Percentiles rank a stretch among this genome's conserved stretches.
Evolutionary conservation across 2,888 invertebrate genomes (phyloP).

Genomic region (Buathra laborator): DNA sequence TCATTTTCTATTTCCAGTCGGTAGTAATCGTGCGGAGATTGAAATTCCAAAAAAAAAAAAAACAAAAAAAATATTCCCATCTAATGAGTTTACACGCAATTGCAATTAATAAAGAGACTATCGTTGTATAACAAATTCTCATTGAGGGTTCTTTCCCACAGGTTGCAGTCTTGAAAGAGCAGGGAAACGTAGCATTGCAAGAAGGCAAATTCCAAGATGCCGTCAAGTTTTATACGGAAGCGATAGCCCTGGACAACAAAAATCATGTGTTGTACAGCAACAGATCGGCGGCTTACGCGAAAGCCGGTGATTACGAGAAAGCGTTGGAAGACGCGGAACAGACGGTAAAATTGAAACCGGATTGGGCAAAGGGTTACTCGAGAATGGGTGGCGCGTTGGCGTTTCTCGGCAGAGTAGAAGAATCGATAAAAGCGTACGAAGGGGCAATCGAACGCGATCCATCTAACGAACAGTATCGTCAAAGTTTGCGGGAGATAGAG

Average conservation of each 20-base stretch:
- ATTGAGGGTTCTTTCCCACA: slow-evolving; percentile 84
- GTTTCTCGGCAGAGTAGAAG: slow-evolving; percentile 90
- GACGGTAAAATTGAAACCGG: slow-evolving; percentile 92
- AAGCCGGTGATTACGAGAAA: slow-evolving; percentile 90
- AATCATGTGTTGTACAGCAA: slow-evolving; percentile 97
- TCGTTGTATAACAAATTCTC: not conserved
- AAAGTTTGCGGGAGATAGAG: slow-evolving; percentile 89
- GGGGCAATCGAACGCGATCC: slow-evolving; percentile 91
- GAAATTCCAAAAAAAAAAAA: no score
- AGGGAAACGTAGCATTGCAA: slow-evolving; percentile 94
- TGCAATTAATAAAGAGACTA: not conserved
- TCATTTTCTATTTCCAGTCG: no score
- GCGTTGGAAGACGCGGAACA: slow-evolving; percentile 95
- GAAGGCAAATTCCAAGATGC: slow-evolving; percentile 93
- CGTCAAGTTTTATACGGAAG: slow-evolving; percentile 92
- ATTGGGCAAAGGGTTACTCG: slow-evolving; percentile 96
- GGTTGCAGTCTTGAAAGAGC: slow-evolving; percentile 94
- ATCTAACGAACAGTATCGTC: slow-evolving; percentile 89
- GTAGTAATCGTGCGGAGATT: no score
- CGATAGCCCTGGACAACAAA: slow-evolving; percentile 91
- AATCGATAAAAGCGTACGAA: slow-evolving; percentile 92
- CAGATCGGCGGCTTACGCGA: slow-evolving; percentile 96
- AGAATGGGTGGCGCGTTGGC: slow-evolving; percentile 95
- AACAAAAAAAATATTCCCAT: no score
- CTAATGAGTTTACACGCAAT: no score